Conservation (phyloP, 2,888 invertebrate genomes). For the Sminthurinus aureus region DNA sequence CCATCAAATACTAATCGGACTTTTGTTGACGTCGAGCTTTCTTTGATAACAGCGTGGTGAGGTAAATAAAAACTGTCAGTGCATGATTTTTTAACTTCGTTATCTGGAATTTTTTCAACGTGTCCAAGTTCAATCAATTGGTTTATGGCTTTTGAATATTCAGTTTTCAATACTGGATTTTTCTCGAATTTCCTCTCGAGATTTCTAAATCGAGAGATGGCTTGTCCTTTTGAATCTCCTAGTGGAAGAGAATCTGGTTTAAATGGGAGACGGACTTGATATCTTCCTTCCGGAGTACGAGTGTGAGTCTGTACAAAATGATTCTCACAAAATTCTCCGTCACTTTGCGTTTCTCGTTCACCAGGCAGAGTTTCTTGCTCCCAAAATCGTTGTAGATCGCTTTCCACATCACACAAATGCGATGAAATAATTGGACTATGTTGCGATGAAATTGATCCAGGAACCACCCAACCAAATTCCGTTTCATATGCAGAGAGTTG, state of each 20-base stretch:
- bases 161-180: not conserved
- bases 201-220: not conserved
- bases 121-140: not conserved
- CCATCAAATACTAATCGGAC: not conserved
- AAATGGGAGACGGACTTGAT: not conserved
- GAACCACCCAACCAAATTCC: no score
- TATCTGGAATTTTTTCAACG: not conserved
- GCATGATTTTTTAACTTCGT: not conserved
- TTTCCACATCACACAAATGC: no score
- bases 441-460: no score
- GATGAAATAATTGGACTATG: no score
- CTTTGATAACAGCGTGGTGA: not conserved
- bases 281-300: not conserved
- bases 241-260: not conserved
- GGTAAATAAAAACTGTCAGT: not conserved
- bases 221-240: not conserved
- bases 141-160: not conserved
- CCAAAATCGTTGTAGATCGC: no score
- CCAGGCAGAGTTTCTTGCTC: no score
- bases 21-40: not conserved
- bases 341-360: no score
- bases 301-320: not conserved
- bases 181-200: not conserved
- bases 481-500: no score
- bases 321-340: not conserved